Evolutionary conservation across 2,797 vertebrate genomes (phyloP).

Genomic region (Glossophaga mutica): DNA sequence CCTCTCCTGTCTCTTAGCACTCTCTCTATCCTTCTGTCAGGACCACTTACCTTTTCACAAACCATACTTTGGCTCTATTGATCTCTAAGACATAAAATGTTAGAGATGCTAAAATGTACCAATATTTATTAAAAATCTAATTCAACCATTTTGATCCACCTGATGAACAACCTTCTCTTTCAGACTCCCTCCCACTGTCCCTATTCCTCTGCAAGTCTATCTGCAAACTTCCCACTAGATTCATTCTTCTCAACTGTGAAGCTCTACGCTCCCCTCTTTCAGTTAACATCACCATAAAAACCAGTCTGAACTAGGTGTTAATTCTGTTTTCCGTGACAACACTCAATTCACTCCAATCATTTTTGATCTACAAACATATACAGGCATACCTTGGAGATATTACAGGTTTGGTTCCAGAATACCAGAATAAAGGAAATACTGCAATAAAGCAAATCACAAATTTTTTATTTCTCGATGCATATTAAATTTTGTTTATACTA

Average conservation of each 20-base stretch:
- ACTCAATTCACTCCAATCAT: neutral
- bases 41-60: neutral
- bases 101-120: neutral
- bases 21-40: neutral
- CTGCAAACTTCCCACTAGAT: neutral
- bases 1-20: neutral
- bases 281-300: neutral
- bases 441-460: neutral
- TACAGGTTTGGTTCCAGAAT: neutral
- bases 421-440: neutral
- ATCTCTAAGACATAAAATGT: neutral
- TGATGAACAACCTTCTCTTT: neutral
- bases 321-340: neutral
- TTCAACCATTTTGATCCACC: neutral
- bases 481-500: neutral
- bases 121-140: constrained; percentile 4
- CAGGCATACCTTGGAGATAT: neutral
- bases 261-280: neutral
- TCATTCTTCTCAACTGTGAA: neutral
- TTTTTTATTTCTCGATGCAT: neutral
- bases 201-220: neutral
- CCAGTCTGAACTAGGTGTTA: neutral
- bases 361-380: neutral
- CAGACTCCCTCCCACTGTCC: neutral
- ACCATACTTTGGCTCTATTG: neutral